phyloP scores from a whole-genome alignment of 2,888 invertebrate species.

The Myopa tessellatipennis region DNA sequence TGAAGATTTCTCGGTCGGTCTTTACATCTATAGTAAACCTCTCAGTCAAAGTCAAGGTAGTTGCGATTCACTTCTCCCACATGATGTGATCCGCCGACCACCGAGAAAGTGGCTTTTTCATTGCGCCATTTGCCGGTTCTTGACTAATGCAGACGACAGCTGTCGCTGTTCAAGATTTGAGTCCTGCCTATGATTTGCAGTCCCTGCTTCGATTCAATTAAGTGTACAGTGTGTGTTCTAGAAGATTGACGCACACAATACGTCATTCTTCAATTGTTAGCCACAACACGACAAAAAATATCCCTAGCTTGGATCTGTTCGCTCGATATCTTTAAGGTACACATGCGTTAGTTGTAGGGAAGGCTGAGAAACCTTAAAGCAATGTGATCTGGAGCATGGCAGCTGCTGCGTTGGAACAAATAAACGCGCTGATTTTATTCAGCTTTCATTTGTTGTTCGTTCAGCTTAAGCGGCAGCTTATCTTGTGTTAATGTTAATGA shows the following conservation, averaged over 20 bases:
- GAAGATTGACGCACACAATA: too few species aligned
- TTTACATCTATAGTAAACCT: too few species aligned
- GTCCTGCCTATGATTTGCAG: too few species aligned
- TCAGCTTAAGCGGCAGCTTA: too few species aligned
- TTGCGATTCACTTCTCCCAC: not conserved
- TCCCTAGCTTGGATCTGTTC: slow-evolving; percentile 18
- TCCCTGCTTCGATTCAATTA: too few species aligned
- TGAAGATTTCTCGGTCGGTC: too few species aligned
- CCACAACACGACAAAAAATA: slow-evolving; percentile 9
- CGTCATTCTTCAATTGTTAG: not conserved
- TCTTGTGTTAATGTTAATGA: too few species aligned
- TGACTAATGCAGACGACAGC: not conserved
- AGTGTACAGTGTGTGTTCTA: too few species aligned
- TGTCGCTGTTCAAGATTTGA: not conserved
- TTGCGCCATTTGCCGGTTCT: not conserved
- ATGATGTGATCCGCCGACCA: not conserved
- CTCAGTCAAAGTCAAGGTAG: too few species aligned
- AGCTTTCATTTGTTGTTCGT: not conserved
- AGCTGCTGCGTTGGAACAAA: slow-evolving; percentile 14
- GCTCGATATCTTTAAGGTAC: not conserved
- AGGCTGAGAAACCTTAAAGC: not conserved
- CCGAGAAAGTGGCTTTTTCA: not conserved
- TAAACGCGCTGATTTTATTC: not conserved
- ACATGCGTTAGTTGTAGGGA: not conserved
- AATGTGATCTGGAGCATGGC: not conserved